Percentiles rank a stretch among this genome's conserved stretches.
Conservation (phyloP, 2,888 invertebrate genomes). For the Disparrhopalites patrizii region DNA sequence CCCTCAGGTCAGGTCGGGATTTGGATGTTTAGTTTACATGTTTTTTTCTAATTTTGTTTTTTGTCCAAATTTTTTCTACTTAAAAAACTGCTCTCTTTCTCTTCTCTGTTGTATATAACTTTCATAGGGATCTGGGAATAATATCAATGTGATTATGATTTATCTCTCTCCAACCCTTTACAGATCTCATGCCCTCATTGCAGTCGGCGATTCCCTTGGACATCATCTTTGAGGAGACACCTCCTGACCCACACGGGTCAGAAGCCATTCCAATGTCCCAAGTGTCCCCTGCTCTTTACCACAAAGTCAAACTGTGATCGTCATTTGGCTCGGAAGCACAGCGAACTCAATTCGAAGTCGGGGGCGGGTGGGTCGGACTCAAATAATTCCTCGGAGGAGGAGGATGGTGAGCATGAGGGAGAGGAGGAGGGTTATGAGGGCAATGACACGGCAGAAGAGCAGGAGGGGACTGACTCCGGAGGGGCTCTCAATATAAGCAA, state of each 20-base stretch:
- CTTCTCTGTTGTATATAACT: no score
- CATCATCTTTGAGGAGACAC: constrained; percentile 89
- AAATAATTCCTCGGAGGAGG: constrained; percentile 53
- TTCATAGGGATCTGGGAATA: no score
- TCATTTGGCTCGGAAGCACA: constrained; percentile 83
- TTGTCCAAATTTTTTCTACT: no score
- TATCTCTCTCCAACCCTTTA: no score
- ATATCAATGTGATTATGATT: no score
- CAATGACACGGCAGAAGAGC: constrained; percentile 23
- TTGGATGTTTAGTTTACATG: no score
- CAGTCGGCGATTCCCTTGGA: constrained; percentile 93
- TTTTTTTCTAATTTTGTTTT: no score
- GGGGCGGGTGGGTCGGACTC: constrained; percentile 56
- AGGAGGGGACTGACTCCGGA: constrained; percentile 44
- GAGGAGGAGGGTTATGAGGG: constrained; percentile 24
- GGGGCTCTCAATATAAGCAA: constrained; percentile 35
- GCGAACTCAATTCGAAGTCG: constrained; percentile 49
- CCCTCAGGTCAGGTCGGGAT: no score
- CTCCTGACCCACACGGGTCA: constrained; percentile 92
- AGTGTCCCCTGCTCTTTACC: constrained; percentile 88
- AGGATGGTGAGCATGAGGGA: constrained; percentile 47
- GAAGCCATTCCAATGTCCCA: constrained; percentile 92
- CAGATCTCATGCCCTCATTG: constrained; percentile 76
- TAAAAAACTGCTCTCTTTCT: no score
- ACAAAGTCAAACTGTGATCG: constrained; percentile 97